phyloP scores from a whole-genome alignment of 2,113 vertebrate species.

The Terrapene triunguis region DNA sequence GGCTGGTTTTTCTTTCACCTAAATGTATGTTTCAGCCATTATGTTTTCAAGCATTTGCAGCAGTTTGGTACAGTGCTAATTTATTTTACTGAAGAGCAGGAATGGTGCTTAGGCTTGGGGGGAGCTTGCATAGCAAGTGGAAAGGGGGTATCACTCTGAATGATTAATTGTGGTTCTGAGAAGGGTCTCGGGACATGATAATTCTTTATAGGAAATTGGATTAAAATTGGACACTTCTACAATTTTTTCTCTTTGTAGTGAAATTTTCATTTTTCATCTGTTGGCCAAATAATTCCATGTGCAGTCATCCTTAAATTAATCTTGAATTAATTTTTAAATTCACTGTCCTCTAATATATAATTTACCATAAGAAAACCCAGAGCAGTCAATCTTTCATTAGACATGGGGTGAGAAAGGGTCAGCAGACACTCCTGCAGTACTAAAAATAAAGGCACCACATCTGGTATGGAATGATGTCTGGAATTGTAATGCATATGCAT shows the following conservation, averaged over 20 bases:
- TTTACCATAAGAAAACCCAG: slow-evolving; percentile 81
- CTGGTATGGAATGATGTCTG: slow-evolving; percentile 83
- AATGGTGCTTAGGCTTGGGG: slow-evolving; percentile 43
- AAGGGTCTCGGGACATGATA: slow-evolving; percentile 72
- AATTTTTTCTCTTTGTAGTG: slow-evolving; percentile 72
- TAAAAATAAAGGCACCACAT: slow-evolving; percentile 85
- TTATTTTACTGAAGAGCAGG: slow-evolving; percentile 65
- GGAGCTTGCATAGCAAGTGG: slow-evolving; percentile 53
- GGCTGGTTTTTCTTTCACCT: slow-evolving; percentile 46
- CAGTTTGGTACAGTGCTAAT: slow-evolving; percentile 66
- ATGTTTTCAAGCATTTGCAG: slow-evolving; percentile 64
- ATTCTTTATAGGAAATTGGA: slow-evolving; percentile 79
- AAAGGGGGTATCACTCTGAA: slow-evolving; percentile 44
- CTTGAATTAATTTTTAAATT: slow-evolving; percentile 85
- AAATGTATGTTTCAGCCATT: slow-evolving; percentile 56
- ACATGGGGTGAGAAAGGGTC: slow-evolving; percentile 85
- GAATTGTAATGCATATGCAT: slow-evolving; percentile 85
- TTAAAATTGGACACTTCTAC: slow-evolving; percentile 78
- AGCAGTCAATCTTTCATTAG: slow-evolving; percentile 89
- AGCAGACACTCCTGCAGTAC: slow-evolving; percentile 82
- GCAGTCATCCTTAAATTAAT: slow-evolving; percentile 79
- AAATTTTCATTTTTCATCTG: slow-evolving; percentile 80
- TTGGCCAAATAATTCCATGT: slow-evolving; percentile 76
- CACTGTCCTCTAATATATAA: slow-evolving; percentile 80
- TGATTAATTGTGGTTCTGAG: slow-evolving; percentile 75